Evolutionary conservation across 1,140 invertebrate genomes (phyloP).

Genomic region (Neuroterus valhalla): DNA sequence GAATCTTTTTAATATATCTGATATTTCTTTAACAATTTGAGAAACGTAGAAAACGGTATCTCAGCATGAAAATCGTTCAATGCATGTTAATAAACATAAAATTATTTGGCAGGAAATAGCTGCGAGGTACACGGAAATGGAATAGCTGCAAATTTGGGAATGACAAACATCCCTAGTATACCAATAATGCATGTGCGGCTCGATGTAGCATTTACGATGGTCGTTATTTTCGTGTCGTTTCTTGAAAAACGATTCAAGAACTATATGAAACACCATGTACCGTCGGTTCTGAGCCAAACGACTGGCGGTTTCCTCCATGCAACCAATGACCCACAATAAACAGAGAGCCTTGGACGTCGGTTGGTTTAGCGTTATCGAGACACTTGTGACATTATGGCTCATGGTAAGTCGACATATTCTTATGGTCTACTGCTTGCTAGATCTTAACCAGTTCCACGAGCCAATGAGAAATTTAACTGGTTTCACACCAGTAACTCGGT

Average conservation of each 20-base stretch:
- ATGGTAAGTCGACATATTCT: slow-evolving; percentile 10
- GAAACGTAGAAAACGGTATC: no score
- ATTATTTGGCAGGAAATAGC: not conserved
- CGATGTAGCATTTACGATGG: slow-evolving; percentile 10
- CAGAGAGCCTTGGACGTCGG: slow-evolving; percentile 2
- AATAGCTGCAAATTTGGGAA: not conserved
- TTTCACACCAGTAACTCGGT: not conserved
- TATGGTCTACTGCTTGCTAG: not conserved
- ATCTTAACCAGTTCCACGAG: not conserved
- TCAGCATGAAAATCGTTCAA: no score
- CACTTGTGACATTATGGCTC: not conserved
- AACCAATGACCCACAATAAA: slow-evolving; percentile 21
- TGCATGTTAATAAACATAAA: no score
- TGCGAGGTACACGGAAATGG: not conserved
- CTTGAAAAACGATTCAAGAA: slow-evolving; percentile 3
- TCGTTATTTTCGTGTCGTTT: slow-evolving; percentile 16
- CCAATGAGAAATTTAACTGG: slow-evolving; percentile 3
- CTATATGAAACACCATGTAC: slow-evolving; percentile 7
- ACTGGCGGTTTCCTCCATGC: slow-evolving; percentile 11
- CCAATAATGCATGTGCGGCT: slow-evolving; percentile 1
- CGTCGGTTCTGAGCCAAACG: slow-evolving; percentile 1
- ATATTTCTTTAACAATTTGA: no score
- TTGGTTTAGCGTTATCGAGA: slow-evolving; percentile 16
- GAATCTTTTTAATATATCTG: no score
- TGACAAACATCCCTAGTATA: not conserved